These are phyloP conservation scores for Platyscapa corneri DNA, from an alignment of 1,140 invertebrate species.

Conservation along the genomic window DNA sequence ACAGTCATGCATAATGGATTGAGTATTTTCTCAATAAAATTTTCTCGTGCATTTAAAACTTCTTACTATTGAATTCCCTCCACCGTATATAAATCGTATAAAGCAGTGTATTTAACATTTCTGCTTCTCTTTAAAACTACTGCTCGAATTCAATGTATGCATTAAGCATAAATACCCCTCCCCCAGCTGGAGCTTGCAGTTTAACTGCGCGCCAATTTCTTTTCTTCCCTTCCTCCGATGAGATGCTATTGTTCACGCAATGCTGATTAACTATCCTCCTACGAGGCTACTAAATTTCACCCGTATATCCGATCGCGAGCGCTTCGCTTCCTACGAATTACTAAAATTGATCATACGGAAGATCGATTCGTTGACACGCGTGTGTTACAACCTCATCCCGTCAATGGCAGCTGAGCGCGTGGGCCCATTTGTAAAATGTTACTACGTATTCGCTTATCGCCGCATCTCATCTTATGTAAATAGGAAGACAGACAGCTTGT, in stretches of 20 bases:
- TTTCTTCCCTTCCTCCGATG: background rate
- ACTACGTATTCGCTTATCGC: background rate
- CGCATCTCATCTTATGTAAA: background rate
- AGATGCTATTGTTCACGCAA: background rate
- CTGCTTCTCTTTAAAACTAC: too few species aligned
- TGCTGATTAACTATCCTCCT: background rate
- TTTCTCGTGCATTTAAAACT: conserved; percentile 18
- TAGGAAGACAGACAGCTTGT: background rate
- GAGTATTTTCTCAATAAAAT: background rate
- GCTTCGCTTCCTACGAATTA: background rate
- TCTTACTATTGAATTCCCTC: background rate
- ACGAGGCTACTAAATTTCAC: background rate
- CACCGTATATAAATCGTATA: background rate
- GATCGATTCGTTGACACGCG: too few species aligned
- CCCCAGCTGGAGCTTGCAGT: background rate
- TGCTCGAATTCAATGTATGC: too few species aligned
- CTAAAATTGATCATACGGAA: background rate
- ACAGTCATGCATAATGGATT: background rate
- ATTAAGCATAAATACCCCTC: background rate
- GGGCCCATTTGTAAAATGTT: background rate
- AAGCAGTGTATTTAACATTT: background rate
- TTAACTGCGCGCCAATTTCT: background rate
- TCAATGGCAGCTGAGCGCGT: background rate
- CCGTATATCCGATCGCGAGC: background rate
- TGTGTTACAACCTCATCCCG: background rate